Base-by-base conservation (phyloP, 2,888 invertebrate genomes). In the Leucania comma region DNA sequence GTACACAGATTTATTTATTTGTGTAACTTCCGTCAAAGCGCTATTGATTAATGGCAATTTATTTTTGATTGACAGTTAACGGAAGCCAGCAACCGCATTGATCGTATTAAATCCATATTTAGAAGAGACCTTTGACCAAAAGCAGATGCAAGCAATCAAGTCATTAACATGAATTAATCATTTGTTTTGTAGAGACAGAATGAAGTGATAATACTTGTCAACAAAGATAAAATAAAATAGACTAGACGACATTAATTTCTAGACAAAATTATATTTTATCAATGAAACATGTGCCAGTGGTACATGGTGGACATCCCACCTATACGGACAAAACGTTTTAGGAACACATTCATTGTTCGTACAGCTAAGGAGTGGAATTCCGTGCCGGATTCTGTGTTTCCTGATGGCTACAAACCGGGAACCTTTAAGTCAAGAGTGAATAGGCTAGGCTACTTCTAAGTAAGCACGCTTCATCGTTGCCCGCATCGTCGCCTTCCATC, bases 21-120 rank as follows among this genome's bases (percentile, higher is more conserved):
- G 75, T 61, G 61, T 53, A 12, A 42, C 75, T 76, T 76, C 75
- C 80, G 80, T 20, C 10, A 10, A 2, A 17, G 22, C 26, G 35
- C 9, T 17, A 3, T 14, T 57, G 24, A 66, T 51, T n/a, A n/a
- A 74, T 60, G n/a, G 17, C 22, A 35, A 12, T 12, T 80, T 60
- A 42, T 48, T 26, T 8, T 17, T 48, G 20, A 75, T 42, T 62
- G 53, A 58, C 26, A 50, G 38, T 20, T 26, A 32, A 32, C 75
- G 61, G 75, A 76, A 48, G 46, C 61, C 22, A 26, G 3, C 32
- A 59, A 48, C 26, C 10, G 1, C 32, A 48, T 10, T 14, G 5
- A 53, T 32, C n/a, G 20, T 56, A 4, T 20, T 50, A 57, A 56
- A 24, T 22, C 22, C 42, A n/a, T 60, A 48, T 80, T 57, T 24